Conservation (phyloP, 64 coral and sea anemone genomes). For the Exaiptasia diaphana region DNA sequence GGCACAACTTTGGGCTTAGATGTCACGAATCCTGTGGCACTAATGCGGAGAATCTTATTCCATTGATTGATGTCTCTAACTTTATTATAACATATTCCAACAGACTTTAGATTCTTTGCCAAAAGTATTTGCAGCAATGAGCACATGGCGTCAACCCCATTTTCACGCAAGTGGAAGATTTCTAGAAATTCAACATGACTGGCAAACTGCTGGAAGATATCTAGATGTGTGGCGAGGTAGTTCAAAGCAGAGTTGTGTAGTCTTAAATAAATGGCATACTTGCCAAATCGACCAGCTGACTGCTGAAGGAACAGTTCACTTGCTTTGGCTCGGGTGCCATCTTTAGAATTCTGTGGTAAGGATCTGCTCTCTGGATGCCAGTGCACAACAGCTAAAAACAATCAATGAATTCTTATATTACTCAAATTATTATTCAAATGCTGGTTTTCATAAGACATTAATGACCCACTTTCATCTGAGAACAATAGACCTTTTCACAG, state of each 20-base stretch:
- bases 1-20: neutral
- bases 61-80: constrained; percentile 14
- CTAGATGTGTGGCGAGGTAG: constrained; percentile 19
- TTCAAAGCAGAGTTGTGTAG: constrained; percentile 33
- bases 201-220: constrained; percentile 31
- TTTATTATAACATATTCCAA: constrained; percentile 58
- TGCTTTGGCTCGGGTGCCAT: neutral
- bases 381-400: neutral
- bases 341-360: neutral
- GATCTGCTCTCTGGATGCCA: neutral
- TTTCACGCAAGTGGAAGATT: constrained; percentile 39
- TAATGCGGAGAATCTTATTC: constrained; percentile 12
- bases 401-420: neutral
- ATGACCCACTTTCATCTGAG: too few species aligned
- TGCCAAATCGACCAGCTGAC: constrained; percentile 24
- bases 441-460: too few species aligned
- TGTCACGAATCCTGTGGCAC: neutral
- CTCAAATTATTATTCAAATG: too few species aligned
- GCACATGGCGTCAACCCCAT: constrained; percentile 39
- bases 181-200: constrained; percentile 52
- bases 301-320: constrained; percentile 18
- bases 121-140: constrained; percentile 28
- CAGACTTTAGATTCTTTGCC: constrained; percentile 51
- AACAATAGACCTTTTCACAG: too few species aligned
- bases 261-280: constrained; percentile 43